Conservation (phyloP, 1,140 invertebrate genomes). For the Drosophila lacertosa region DNA sequence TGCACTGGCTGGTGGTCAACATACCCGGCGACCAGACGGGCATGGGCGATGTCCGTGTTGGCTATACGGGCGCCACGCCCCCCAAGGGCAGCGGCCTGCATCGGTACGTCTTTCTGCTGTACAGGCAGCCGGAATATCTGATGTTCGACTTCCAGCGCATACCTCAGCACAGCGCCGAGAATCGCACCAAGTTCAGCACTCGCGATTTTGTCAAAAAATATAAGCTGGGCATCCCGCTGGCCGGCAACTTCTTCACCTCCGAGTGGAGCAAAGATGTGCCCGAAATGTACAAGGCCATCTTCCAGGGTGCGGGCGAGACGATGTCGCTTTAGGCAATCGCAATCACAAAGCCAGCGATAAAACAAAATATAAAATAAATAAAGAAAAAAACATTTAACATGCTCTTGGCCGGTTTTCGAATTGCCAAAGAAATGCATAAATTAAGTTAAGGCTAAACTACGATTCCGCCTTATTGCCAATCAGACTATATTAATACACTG, state of each 20-base stretch:
- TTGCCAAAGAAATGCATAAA: constrained; percentile 54
- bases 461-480: constrained; percentile 21
- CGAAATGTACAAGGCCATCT: constrained; percentile 33
- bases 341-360: background rate
- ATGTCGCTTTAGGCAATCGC: constrained; percentile 21
- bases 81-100: constrained; percentile 92
- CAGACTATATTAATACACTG: constrained; percentile 19
- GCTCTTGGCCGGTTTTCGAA: constrained; percentile 29
- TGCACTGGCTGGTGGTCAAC: constrained; percentile 96
- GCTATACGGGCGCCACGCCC: constrained; percentile 94
- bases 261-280: constrained; percentile 54
- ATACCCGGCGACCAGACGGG: constrained; percentile 91
- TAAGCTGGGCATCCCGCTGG: constrained; percentile 90
- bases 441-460: constrained; percentile 27
- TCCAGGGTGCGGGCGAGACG: background rate
- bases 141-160: constrained; percentile 79
- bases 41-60: constrained; percentile 91
- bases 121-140: constrained; percentile 87
- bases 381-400: constrained; percentile 2
- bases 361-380: background rate
- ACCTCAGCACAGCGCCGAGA: constrained; percentile 85
- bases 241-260: constrained; percentile 91
- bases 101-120: constrained; percentile 95
- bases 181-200: constrained; percentile 91
- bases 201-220: constrained; percentile 92